Base-by-base conservation (phyloP, 2,888 invertebrate genomes). In the Xanthorhoe designata region DNA sequence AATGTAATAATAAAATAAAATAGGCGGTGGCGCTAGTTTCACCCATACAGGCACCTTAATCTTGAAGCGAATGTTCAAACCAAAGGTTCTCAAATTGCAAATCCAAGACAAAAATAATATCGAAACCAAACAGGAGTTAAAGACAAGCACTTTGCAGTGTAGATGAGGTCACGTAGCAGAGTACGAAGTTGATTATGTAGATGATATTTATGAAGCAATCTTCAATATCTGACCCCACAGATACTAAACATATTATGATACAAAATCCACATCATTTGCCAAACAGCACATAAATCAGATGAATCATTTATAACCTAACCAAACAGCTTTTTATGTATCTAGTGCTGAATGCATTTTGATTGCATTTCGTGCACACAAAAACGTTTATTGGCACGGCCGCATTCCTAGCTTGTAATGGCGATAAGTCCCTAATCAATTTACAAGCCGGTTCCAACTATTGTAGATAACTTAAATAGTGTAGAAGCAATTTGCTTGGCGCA, bases 391-490 rank as follows among this genome's bases (percentile, higher is more conserved):
- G 49, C 5, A 47, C 72, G 79, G 77, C 86, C 79, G 82, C 86
- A 87, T 87, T 86, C 87, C 78, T 78, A 75, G 78, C 78, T 79
- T 78, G 77, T 79, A 74, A 66, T 69, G 68, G 74, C 72, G 77
- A 81, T 81, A 85, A 84, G 79, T 75, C 78, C 71, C 76, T 84
- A 86, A 86, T 87, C 86, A 85, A 86, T 86, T 85, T 80, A 78
- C 80, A 73, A 82, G 29, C 54, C 15, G 53, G 61, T 45, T 35
- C 19, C 5, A 15, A 53, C 53, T 55, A 52, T 68, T 65, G 61
- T 65, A 61, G 52, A 64, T 65, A 45, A 68, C 61, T 56, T 68
- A 59, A 68, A 68, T 59, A 58, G 55, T 55, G 7, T 64, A 51
- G 32, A 60, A 56, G 24, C 53, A 15, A 60, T 64, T 8, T 59